These are phyloP conservation scores for Amphipoea oculea DNA, from an alignment of 2,888 invertebrate species.

Conservation along the genomic window DNA sequence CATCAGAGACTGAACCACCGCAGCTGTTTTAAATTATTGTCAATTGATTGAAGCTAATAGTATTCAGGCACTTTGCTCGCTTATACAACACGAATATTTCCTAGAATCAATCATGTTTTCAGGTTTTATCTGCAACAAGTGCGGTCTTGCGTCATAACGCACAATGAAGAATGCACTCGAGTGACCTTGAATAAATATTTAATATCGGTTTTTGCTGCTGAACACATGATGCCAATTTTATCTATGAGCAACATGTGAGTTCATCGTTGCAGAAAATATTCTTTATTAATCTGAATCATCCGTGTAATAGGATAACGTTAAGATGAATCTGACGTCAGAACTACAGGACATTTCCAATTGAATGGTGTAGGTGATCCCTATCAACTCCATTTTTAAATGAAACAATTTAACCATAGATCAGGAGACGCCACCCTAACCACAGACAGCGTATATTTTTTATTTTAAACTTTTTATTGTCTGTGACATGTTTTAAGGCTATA, in stretches of 20 bases:
- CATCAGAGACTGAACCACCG: constrained; percentile 3
- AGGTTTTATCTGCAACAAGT: constrained; percentile 53
- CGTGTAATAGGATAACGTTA: constrained; percentile 35
- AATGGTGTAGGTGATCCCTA: constrained; percentile 29
- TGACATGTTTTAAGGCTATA: constrained; percentile 67
- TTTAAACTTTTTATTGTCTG: constrained; percentile 58
- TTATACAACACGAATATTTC: constrained; percentile 35
- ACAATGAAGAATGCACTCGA: constrained; percentile 62
- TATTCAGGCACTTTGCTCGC: constrained; percentile 20
- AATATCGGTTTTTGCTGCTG: constrained; percentile 53
- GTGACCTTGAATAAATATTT: constrained; percentile 53
- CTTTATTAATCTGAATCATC: constrained; percentile 63
- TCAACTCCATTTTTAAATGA: constrained; percentile 28
- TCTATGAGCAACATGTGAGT: constrained; percentile 69
- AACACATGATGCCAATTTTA: constrained; percentile 67
- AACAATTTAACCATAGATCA: constrained; percentile 37
- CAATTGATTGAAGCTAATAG: constrained; percentile 31
- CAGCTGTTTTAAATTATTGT: constrained; percentile 29
- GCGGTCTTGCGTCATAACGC: constrained; percentile 43
- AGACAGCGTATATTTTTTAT: constrained; percentile 40
- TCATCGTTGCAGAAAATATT: constrained; percentile 67
- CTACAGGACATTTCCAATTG: constrained; percentile 44
- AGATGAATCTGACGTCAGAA: constrained; percentile 6
- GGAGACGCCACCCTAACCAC: constrained; percentile 20
- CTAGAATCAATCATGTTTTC: constrained; percentile 51